Base-by-base conservation (phyloP, 2,888 invertebrate species). In the Amphipyra tragopoginis region DNA sequence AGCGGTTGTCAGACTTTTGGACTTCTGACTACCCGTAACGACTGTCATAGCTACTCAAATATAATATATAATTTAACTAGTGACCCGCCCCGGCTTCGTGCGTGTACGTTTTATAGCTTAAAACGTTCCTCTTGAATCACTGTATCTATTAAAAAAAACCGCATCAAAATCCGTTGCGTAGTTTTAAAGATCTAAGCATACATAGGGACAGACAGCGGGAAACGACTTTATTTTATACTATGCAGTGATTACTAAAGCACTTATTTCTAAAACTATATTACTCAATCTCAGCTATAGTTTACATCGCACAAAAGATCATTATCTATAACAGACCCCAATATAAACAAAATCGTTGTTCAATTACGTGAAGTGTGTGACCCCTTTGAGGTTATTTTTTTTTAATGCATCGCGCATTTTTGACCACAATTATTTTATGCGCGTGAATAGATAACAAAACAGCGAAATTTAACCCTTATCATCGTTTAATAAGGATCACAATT, bases 301-400 rank as follows among this genome's bases (percentile, higher is more conserved):
- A 53, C 50, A 58, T 55, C 66, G 62, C 63, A 51, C 43, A 42
- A 65, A 60, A 66, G 70, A 80, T 79, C 44, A 58, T 66, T 76
- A 72, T 76, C 78, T 68, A 42, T 45, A 44, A 29, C 50, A 56
- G 39, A 65, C 78, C 70, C 68, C 38, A 79, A 65, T 65, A 62
- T 71, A 71, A 77, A 79, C 75, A 75, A 80, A 77, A 80, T 70
- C 14, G 65, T 71, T 66, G 86, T 88, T 87, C 89, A 89, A 92
- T 90, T 89, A 90, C 72, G 67, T 81, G 74, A 81, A 86, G 86
- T 86, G 87, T 86, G 86, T 85, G 86, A 90, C 89, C 90, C 91
- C 83, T 82, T 87, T 86, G 83, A 84, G 69, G 69, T 86, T 88
- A 85, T 86, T 84, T 84, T 61, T n/a, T 80, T 81, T 74, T 61